Percentiles rank a stretch among this genome's conserved stretches.
phyloP scores from a whole-genome alignment of 2,888 invertebrate genomes.

The Drosophila nr. perissopoda region DNA sequence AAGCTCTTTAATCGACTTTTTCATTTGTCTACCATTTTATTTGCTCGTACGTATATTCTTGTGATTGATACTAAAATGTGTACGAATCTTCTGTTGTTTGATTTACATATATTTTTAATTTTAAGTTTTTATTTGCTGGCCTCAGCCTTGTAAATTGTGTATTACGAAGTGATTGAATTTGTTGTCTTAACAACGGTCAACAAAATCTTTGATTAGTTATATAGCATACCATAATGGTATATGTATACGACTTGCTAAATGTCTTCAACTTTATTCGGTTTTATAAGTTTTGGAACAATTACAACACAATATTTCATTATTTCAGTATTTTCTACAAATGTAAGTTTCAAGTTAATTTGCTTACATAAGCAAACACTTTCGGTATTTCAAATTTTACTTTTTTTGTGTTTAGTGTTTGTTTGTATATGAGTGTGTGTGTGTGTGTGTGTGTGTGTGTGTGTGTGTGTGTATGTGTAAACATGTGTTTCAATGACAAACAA shows the following conservation, averaged over 20 bases:
- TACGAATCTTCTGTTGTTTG: constrained; percentile 35
- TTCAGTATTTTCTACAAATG: constrained; percentile 49
- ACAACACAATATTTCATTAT: constrained; percentile 60
- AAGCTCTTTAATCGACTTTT: constrained; percentile 8
- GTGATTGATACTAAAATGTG: constrained; percentile 52
- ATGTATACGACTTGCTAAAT: constrained; percentile 35
- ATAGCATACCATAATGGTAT: constrained; percentile 29
- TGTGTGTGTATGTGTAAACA: constrained; percentile 18
- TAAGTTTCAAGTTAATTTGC: constrained; percentile 25
- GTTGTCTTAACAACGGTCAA: constrained; percentile 43
- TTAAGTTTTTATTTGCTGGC: constrained; percentile 23
- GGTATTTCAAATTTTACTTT: constrained; percentile 13
- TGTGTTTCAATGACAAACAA: constrained; percentile 45
- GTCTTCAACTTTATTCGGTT: constrained; percentile 39
- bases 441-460: constrained; percentile 13
- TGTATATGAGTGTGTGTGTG: constrained; percentile 10
- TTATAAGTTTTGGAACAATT: constrained; percentile 53
- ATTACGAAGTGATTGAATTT: constrained; percentile 35
- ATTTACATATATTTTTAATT: constrained; percentile 12
- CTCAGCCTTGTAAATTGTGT: constrained; percentile 49
- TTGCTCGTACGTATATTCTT: constrained; percentile 46
- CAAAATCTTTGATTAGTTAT: constrained; percentile 52
- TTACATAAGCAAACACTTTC: constrained; percentile 38
- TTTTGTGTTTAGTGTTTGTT: too few species aligned
- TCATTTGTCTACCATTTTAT: constrained; percentile 54